phyloP scores from a whole-genome alignment of 1,140 invertebrate genomes.

The Paralvinella palmiformis region DNA sequence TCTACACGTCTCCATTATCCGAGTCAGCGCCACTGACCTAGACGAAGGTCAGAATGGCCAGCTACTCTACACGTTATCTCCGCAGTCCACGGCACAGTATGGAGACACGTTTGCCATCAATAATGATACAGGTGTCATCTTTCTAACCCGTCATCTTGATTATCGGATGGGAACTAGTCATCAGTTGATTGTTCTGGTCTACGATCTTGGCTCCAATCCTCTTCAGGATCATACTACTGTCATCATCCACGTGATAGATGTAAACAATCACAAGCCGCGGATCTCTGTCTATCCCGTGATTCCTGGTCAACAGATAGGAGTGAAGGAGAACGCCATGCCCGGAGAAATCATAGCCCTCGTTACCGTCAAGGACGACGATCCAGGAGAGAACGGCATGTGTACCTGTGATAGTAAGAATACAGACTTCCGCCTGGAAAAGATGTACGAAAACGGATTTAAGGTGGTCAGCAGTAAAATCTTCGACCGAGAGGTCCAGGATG shows the following conservation, averaged over 20 bases:
- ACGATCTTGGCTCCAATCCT: slow-evolving; percentile 22
- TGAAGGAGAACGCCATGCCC: slow-evolving; percentile 10
- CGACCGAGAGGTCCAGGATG: slow-evolving; percentile 75
- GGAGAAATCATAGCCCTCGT: slow-evolving; percentile 18
- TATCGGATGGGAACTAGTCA: slow-evolving; percentile 27
- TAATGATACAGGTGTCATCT: slow-evolving; percentile 25
- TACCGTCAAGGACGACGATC: slow-evolving; percentile 12
- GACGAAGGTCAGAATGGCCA: slow-evolving; percentile 70
- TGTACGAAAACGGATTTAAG: slow-evolving; percentile 11
- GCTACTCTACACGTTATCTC: slow-evolving; percentile 56
- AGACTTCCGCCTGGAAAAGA: not conserved
- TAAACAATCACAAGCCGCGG: slow-evolving; percentile 17
- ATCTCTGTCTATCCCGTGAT: slow-evolving; percentile 12
- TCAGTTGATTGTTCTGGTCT: slow-evolving; percentile 30
- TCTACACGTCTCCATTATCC: slow-evolving; percentile 65
- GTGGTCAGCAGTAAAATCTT: slow-evolving; percentile 60
- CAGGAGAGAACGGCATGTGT: slow-evolving; percentile 6
- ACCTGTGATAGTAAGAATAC: slow-evolving; percentile 4
- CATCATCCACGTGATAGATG: slow-evolving; percentile 9
- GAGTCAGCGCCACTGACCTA: slow-evolving; percentile 69
- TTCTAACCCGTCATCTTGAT: slow-evolving; percentile 25
- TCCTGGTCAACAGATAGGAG: not conserved
- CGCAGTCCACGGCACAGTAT: slow-evolving; percentile 1
- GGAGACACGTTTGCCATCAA: slow-evolving; percentile 29
- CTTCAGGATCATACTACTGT: not conserved